Evolutionary conservation across 2,797 vertebrate genomes (phyloP).

Genomic region (Lacerta bilineata): DNA sequence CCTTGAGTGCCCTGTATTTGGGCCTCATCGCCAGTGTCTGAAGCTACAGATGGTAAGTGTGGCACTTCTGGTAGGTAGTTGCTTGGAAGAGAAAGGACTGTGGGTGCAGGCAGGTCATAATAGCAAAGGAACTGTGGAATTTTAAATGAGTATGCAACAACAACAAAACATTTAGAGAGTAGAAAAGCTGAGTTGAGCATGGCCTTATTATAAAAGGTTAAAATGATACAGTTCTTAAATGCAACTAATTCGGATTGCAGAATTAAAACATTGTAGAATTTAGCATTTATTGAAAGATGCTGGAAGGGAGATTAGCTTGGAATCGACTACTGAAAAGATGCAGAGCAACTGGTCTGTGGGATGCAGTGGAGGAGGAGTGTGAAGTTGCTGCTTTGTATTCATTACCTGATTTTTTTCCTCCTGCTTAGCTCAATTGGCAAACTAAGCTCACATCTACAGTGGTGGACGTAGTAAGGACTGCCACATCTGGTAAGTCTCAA

Average conservation of each 20-base stretch:
- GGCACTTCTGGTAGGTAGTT: background rate
- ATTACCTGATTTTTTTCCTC: background rate
- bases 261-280: background rate
- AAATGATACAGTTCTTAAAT: background rate
- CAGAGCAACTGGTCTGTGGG: background rate
- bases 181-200: background rate
- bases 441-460: background rate
- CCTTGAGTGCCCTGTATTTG: constrained; percentile 83
- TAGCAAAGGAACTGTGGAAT: background rate
- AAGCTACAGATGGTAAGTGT: constrained; percentile 81
- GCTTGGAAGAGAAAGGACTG: too few species aligned
- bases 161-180: background rate
- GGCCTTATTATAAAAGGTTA: background rate
- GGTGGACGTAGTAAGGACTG: constrained; percentile 40
- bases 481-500: constrained; percentile 45
- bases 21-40: constrained; percentile 85
- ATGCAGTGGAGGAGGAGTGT: background rate
- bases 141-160: background rate
- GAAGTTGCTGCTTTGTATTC: background rate
- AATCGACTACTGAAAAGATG: background rate
- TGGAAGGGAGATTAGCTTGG: background rate
- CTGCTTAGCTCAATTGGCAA: constrained; percentile 66
- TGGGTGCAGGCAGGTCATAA: background rate
- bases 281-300: background rate
- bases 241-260: background rate